phyloP scores from a whole-genome alignment of 2,888 invertebrate genomes.

The Orthosia gracilis region DNA sequence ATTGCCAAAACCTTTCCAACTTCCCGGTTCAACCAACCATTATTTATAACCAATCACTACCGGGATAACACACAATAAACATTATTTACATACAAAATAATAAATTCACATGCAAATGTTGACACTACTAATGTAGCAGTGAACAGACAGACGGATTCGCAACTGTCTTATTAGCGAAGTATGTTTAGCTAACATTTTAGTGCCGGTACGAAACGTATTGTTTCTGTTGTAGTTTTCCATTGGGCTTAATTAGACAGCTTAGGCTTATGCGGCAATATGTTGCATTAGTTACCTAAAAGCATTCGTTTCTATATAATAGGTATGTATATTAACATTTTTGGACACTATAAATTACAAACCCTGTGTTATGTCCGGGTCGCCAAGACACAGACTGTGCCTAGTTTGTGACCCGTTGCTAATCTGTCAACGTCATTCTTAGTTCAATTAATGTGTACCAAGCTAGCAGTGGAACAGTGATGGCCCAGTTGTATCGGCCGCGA shows the following conservation, averaged over 20 bases:
- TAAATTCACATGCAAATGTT: constrained; percentile 77
- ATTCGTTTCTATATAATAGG: too few species aligned
- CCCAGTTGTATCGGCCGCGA: too few species aligned
- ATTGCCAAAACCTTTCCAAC: neutral
- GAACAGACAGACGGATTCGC: constrained; percentile 76
- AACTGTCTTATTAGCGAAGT: constrained; percentile 78
- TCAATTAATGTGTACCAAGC: too few species aligned
- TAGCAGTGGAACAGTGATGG: too few species aligned
- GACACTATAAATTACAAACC: too few species aligned
- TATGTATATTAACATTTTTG: too few species aligned
- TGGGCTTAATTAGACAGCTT: constrained; percentile 57
- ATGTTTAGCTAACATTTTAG: constrained; percentile 81
- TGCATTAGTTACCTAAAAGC: neutral
- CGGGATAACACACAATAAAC: constrained; percentile 57
- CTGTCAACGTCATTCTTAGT: too few species aligned
- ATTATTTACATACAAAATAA: constrained; percentile 80
- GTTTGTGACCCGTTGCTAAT: too few species aligned
- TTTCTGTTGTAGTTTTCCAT: constrained; percentile 83
- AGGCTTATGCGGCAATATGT: constrained; percentile 16
- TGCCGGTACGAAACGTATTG: constrained; percentile 75
- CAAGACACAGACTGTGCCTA: too few species aligned
- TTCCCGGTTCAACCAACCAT: constrained; percentile 2
- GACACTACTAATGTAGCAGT: constrained; percentile 73
- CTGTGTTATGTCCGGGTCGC: too few species aligned
- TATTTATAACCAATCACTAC: constrained; percentile 18